These are phyloP conservation scores for Squalus acanthias DNA, from an alignment of 2,797 vertebrate genomes.

Conservation along the genomic window DNA sequence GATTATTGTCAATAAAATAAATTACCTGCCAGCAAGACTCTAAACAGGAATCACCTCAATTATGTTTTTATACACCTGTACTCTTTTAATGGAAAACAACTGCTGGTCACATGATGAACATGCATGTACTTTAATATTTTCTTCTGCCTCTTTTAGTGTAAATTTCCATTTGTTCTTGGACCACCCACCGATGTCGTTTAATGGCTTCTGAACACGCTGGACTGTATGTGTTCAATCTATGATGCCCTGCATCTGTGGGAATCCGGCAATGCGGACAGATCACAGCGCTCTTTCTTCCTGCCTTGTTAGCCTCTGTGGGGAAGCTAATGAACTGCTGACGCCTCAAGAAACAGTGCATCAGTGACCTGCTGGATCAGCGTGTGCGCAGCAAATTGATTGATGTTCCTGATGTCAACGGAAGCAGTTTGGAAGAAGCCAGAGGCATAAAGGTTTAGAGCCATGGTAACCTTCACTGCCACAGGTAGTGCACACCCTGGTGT, in stretches of 20 bases:
- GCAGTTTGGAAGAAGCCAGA: not conserved
- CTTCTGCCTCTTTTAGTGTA: not conserved
- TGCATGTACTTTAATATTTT: not conserved
- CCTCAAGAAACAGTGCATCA: not conserved
- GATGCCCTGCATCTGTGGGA: not conserved
- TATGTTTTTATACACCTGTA: not conserved
- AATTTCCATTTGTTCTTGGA: not conserved
- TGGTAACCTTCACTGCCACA: too few relatives aligned
- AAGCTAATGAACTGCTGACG: not conserved
- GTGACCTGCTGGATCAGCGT: not conserved
- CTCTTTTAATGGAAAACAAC: not conserved
- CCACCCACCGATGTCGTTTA: not conserved
- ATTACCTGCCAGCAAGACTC: not conserved
- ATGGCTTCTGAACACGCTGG: not conserved
- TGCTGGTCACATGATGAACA: not conserved
- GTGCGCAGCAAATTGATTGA: not conserved
- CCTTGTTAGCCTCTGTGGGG: not conserved
- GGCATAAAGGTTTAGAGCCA: not conserved
- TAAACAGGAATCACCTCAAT: not conserved
- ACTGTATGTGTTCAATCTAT: not conserved
- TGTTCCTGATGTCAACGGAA: not conserved
- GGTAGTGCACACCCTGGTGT: not conserved
- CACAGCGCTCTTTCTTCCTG: not conserved
- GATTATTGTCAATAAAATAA: constrained; percentile 33
- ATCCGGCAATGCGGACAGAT: not conserved